These are phyloP conservation scores for Scomberomorus guttatus DNA, from an alignment of 2,797 vertebrate species.

Conservation along the genomic window DNA sequence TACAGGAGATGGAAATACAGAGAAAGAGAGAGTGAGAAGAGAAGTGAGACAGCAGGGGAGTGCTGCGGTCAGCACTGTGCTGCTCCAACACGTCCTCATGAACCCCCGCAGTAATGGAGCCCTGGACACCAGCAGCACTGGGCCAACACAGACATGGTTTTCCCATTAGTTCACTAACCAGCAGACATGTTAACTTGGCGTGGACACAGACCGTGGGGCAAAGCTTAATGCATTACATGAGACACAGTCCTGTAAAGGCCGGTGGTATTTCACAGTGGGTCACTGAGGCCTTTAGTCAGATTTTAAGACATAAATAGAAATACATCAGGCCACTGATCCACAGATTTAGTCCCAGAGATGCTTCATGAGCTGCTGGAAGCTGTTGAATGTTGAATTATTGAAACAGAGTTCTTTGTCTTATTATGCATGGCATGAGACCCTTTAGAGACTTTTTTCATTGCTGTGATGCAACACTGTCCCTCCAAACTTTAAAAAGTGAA, in stretches of 20 bases:
- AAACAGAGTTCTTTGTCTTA: not conserved
- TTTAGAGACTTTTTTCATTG: not conserved
- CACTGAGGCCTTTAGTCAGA: not conserved
- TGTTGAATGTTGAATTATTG: conserved; percentile 28
- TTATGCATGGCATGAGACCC: not conserved
- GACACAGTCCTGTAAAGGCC: not conserved
- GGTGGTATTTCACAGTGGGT: not conserved
- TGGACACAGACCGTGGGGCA: not conserved
- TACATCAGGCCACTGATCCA: not conserved
- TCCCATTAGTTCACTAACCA: conserved; percentile 23
- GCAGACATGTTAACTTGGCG: not conserved
- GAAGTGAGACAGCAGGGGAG: not conserved
- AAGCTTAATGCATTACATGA: conserved; percentile 11
- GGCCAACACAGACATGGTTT: conserved; percentile 26
- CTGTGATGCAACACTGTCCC: conserved; percentile 21
- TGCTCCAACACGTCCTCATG: not conserved
- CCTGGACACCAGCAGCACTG: not conserved
- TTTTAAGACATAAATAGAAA: not conserved
- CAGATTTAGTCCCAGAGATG: not conserved
- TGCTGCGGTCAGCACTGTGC: not conserved
- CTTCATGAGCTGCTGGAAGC: not conserved
- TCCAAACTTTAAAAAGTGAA: not conserved
- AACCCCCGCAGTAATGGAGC: conserved; percentile 1
- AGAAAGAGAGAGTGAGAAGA: not conserved
- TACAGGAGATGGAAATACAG: not conserved